A percentile compares a stretch with the other conserved stretches of the same genome.
Conservation (phyloP, 2,113 vertebrate species). For the Dicentrarchus labrax region DNA sequence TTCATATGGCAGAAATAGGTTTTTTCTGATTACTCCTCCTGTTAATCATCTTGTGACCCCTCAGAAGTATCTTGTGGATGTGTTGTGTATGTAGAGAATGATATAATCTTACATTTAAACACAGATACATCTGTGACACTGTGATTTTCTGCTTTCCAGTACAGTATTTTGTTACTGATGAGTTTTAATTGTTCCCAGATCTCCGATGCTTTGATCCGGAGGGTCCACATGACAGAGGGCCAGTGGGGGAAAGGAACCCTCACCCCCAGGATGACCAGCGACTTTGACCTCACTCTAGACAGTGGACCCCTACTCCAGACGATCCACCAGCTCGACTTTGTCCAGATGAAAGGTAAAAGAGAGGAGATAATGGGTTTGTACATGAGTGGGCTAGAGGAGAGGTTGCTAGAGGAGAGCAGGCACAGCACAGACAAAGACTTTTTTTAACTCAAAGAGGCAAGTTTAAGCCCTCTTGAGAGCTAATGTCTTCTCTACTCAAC, state of each 20-base stretch:
- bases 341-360: slow-evolving; percentile 96
- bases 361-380: not conserved
- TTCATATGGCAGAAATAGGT: not conserved
- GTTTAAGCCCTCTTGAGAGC: not conserved
- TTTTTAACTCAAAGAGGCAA: not conserved
- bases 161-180: not conserved
- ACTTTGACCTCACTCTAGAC: slow-evolving; percentile 98
- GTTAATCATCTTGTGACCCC: too few species aligned
- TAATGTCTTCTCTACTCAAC: not conserved
- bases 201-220: slow-evolving; percentile 96
- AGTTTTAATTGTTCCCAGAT: slow-evolving; percentile 85
- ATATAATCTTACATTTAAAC: not conserved
- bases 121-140: not conserved
- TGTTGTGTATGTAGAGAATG: not conserved
- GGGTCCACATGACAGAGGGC: slow-evolving; percentile 95
- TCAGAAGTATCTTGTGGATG: too few species aligned
- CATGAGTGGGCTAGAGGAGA: not conserved
- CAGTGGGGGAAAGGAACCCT: slow-evolving; percentile 98
- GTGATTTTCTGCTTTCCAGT: not conserved
- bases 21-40: not conserved
- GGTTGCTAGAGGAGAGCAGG: not conserved
- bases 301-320: slow-evolving; percentile 94
- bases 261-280: slow-evolving; percentile 96
- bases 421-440: not conserved
- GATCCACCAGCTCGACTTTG: slow-evolving; percentile 98